These are phyloP conservation scores for Acridotheres tristis DNA, from an alignment of 2,797 vertebrate species.

Conservation along the genomic window DNA sequence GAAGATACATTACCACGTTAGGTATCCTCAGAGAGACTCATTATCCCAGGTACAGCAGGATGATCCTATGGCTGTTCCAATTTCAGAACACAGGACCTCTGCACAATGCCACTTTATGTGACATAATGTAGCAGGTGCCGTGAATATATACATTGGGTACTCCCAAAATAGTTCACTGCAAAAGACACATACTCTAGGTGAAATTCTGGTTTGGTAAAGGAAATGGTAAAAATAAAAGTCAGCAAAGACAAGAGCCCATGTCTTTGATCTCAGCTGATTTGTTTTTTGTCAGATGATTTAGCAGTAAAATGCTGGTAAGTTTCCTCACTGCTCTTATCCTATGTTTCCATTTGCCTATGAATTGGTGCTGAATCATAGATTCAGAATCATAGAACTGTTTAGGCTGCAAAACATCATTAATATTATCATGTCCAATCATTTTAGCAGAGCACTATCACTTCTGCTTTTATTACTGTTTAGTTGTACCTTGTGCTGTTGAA, in stretches of 20 bases:
- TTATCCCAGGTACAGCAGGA: background rate
- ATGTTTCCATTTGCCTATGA: background rate
- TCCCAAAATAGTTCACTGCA: background rate
- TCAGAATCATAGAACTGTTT: background rate
- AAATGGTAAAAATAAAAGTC: background rate
- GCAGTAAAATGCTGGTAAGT: background rate
- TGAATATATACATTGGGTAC: background rate
- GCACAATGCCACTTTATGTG: background rate
- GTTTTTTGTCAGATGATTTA: background rate
- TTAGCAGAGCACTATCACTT: background rate
- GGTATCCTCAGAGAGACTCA: background rate
- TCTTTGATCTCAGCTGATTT: background rate
- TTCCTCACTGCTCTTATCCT: background rate
- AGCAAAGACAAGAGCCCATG: background rate
- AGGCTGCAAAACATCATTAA: background rate
- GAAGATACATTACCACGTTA: background rate
- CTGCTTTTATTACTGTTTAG: background rate
- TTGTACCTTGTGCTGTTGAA: background rate
- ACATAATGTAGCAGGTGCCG: background rate
- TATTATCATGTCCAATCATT: background rate
- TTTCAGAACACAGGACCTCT: background rate
- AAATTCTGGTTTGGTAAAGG: background rate
- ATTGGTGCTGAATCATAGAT: background rate
- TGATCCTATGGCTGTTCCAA: background rate
- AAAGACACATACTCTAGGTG: background rate